Conservation (phyloP, 2,888 invertebrate genomes). For the Ormia ochracea region DNA sequence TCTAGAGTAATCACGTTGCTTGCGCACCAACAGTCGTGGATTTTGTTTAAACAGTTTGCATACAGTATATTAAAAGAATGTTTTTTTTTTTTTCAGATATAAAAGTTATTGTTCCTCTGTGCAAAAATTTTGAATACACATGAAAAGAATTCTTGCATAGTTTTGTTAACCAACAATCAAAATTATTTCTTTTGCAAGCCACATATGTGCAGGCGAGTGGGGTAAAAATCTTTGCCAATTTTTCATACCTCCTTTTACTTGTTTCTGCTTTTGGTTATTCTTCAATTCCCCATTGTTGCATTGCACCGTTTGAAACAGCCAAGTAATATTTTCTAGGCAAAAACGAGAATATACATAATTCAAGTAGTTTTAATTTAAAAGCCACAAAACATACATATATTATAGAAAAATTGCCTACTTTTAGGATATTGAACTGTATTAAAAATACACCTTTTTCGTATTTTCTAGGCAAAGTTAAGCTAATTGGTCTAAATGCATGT, state of each 20-base stretch:
- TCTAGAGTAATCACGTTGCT: no score
- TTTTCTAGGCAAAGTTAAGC: slow-evolving; percentile 4
- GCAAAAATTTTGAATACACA: background rate
- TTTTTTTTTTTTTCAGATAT: no score
- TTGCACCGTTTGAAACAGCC: slow-evolving; percentile 25
- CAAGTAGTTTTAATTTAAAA: slow-evolving; percentile 28
- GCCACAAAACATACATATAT: background rate
- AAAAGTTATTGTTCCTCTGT: no score
- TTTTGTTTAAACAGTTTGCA: no score
- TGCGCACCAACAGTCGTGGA: no score
- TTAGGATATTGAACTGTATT: slow-evolving; percentile 37
- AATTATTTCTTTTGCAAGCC: slow-evolving; percentile 12
- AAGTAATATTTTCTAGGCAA: background rate
- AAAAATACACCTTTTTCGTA: background rate
- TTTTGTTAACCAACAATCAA: background rate
- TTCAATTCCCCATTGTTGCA: slow-evolving; percentile 22
- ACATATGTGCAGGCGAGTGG: slow-evolving; percentile 7
- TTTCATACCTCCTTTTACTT: slow-evolving; percentile 14
- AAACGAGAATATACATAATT: slow-evolving; percentile 1
- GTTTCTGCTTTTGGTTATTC: slow-evolving; percentile 8
- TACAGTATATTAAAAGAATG: no score
- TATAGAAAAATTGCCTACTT: slow-evolving; percentile 16
- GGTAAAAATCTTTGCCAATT: slow-evolving; percentile 24
- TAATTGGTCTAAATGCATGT: slow-evolving; percentile 35
- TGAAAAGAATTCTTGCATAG: background rate